Evolutionary conservation across 2,797 vertebrate species (phyloP).

Genomic region (Aulostomus chinensis): DNA sequence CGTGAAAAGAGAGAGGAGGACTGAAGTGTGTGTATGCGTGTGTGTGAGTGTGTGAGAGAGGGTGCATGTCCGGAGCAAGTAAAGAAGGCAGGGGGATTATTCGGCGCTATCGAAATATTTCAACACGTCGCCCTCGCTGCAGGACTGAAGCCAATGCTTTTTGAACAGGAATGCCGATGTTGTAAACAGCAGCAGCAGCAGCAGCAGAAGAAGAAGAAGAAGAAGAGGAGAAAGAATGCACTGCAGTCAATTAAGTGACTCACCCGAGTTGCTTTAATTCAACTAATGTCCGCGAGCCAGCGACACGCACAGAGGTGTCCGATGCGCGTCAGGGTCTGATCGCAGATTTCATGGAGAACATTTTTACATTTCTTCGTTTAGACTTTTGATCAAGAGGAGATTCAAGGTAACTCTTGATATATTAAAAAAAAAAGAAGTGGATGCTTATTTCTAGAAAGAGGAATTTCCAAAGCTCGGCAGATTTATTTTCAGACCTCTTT

Average conservation of each 20-base stretch:
- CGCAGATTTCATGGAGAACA: constrained; percentile 66
- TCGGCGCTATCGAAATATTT: constrained; percentile 78
- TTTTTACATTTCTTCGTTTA: constrained; percentile 46
- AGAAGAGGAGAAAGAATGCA: constrained; percentile 66
- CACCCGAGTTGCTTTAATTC: constrained; percentile 68
- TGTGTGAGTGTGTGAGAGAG: constrained; percentile 53
- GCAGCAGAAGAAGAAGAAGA: too few relatives aligned
- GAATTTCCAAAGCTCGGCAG: constrained; percentile 41
- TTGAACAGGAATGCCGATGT: constrained; percentile 78
- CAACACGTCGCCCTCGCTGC: constrained; percentile 76
- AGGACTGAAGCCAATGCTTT: constrained; percentile 69
- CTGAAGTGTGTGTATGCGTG: constrained; percentile 73
- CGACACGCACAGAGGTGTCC: constrained; percentile 56
- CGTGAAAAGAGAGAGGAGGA: constrained; percentile 66
- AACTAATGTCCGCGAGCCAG: constrained; percentile 66
- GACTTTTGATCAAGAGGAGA: constrained; percentile 52
- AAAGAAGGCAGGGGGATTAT: constrained; percentile 79
- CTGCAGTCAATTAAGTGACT: constrained; percentile 72
- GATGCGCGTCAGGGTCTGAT: constrained; percentile 56
- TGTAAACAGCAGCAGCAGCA: constrained; percentile 67
- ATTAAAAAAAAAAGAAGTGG: constrained; percentile 69
- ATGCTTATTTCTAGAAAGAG: constrained; percentile 62
- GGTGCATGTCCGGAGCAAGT: constrained; percentile 75
- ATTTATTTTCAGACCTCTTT: constrained; percentile 12
- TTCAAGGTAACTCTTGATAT: constrained; percentile 29